Conservation (phyloP, 2,113 vertebrate genomes). For the Lontra canadensis region DNA sequence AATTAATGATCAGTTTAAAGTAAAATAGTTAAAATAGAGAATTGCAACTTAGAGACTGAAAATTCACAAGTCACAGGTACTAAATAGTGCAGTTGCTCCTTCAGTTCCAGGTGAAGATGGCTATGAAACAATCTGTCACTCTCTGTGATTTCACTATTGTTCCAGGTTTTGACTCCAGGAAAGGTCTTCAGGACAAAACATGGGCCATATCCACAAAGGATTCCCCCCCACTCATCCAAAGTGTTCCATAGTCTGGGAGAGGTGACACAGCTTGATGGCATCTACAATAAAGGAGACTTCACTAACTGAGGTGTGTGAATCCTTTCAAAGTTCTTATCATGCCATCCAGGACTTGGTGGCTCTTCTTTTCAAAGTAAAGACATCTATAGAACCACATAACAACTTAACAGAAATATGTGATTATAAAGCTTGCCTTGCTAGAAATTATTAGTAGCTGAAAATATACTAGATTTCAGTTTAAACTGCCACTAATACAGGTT, state of each 20-base stretch:
- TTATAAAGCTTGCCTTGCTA: neutral
- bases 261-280: neutral
- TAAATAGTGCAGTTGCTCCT: neutral
- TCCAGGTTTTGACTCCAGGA: neutral
- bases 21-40: neutral
- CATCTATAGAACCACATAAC: neutral
- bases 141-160: neutral
- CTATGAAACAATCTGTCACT: neutral
- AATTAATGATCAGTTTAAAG: neutral
- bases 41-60: neutral
- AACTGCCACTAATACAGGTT: neutral
- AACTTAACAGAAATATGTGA: neutral
- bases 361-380: neutral
- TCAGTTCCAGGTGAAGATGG: neutral
- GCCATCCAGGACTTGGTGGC: neutral
- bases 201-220: neutral
- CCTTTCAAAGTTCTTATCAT: neutral
- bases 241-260: neutral
- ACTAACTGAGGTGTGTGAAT: neutral
- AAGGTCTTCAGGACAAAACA: neutral
- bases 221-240: no score
- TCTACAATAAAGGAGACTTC: neutral
- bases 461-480: neutral
- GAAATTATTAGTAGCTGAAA: neutral
- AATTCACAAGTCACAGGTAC: neutral